Evolutionary conservation across 2,797 vertebrate genomes (phyloP), one percentile per base, ranked within the genome.

Genomic region (Erpetoichthys calabaricus): DNA sequence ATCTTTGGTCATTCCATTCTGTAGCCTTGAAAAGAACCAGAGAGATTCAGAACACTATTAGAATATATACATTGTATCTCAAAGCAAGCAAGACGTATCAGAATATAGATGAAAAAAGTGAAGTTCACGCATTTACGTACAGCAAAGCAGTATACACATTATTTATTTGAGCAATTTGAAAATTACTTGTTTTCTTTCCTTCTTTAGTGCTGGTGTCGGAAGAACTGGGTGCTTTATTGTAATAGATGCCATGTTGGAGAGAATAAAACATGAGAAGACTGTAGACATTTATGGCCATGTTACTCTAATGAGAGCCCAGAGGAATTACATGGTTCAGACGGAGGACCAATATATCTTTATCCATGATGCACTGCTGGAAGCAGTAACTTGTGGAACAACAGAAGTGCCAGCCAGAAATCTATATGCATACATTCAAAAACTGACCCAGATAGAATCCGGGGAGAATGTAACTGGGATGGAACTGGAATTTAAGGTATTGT

Each of bases 281-380:
- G 94, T 89, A 80, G 95, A 98, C 82, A 97, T 99, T 86, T 99
- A 99, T 64, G 95, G 95, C 70, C 94, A 98, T 52, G 95, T 98
- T 71, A 99, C 96, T 63, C 86, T 98, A 79, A 98, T 99, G 94
- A 91, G 96, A 67, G 89, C 96, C 58, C 96, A 99, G 82, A 89
- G 95, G 74, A 99, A 99, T 88, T 99, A 99, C 83, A 99, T 99
- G 96, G 96, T 99, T 81, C 96, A 99, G 75, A 99, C 95, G 46
- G 95, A 99, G 80, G 96, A 99, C 84, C 96, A 99, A 71, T 99
- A 98, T 58, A 88, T 97, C 81, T 99, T 98, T 85, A 98, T 98
- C 78, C 96, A 99, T 1, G 96, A 99, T 72, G 91, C 96, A 10
- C 89, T 99, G 73, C 87, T 90, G 80, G 96, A 98, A 82, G 96